These are phyloP conservation scores for Micrastur ruficollis DNA, from an alignment of 2,797 vertebrate species.

Conservation along the genomic window DNA sequence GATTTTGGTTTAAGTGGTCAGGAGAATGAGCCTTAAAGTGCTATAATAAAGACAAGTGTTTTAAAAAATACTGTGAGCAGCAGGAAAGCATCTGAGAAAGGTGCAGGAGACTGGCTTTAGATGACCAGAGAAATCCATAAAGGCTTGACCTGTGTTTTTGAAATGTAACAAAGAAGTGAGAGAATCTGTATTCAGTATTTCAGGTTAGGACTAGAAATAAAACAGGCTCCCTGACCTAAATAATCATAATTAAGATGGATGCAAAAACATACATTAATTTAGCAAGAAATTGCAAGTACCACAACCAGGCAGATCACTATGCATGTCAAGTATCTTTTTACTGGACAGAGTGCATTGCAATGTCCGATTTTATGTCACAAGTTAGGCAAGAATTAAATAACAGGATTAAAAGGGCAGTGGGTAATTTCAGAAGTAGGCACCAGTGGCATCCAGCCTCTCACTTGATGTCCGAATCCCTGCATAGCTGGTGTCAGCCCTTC, in stretches of 20 bases:
- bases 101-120: not conserved
- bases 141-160: not conserved
- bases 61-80: not conserved
- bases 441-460: not conserved
- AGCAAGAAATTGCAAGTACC: not conserved
- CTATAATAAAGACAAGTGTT: not conserved
- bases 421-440: not conserved
- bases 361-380: rapidly evolving
- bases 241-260: not conserved
- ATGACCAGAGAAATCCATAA: not conserved
- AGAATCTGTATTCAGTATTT: not conserved
- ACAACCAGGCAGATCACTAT: not conserved
- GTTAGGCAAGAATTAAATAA: not conserved
- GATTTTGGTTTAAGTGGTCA: not conserved
- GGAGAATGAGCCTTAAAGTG: not conserved
- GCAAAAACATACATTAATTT: not conserved
- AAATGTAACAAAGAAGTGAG: not conserved
- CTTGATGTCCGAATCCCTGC: not conserved
- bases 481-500: not conserved
- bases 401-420: not conserved
- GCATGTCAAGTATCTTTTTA: not conserved
- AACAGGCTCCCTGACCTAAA: not conserved
- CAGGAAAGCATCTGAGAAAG: not conserved
- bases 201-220: not conserved
- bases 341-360: not conserved